These are phyloP conservation scores for Pangasius djambal DNA, from an alignment of 2,797 vertebrate genomes.

Conservation along the genomic window DNA sequence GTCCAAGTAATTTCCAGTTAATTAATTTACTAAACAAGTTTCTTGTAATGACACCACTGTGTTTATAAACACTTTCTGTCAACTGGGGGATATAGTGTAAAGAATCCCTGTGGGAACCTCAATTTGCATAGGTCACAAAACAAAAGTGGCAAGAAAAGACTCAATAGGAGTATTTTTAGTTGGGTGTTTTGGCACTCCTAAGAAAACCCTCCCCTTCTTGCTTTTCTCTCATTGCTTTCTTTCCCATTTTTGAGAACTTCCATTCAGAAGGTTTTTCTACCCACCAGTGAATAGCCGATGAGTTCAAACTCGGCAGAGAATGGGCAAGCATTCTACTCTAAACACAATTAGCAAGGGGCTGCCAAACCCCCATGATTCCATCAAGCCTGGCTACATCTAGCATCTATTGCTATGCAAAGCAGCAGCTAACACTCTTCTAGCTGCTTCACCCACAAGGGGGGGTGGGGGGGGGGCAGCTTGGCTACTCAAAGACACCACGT, in stretches of 20 bases:
- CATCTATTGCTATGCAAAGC: slow-evolving; percentile 80
- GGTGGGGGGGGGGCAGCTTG: too few species aligned
- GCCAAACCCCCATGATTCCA: slow-evolving; percentile 69
- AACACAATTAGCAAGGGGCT: slow-evolving; percentile 78
- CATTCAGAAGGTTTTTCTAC: slow-evolving; percentile 74
- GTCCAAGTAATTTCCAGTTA: slow-evolving; percentile 40
- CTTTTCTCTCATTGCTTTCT: slow-evolving; percentile 59
- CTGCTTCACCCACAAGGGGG: slow-evolving; percentile 35
- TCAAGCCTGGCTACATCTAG: slow-evolving; percentile 61
- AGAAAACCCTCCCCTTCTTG: slow-evolving; percentile 67
- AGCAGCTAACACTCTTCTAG: slow-evolving; percentile 59
- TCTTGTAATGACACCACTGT: slow-evolving; percentile 41
- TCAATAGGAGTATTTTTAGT: slow-evolving; percentile 57
- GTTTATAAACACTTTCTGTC: slow-evolving; percentile 50
- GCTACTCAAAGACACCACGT: slow-evolving; percentile 29
- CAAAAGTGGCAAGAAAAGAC: slow-evolving; percentile 44
- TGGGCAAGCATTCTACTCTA: slow-evolving; percentile 69
- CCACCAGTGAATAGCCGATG: slow-evolving; percentile 70
- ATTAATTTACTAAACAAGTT: slow-evolving; percentile 50
- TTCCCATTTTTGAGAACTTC: slow-evolving; percentile 65
- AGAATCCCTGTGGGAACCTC: slow-evolving; percentile 50
- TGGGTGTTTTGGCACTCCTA: slow-evolving; percentile 71
- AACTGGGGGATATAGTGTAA: slow-evolving; percentile 31
- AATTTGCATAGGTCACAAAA: slow-evolving; percentile 49
- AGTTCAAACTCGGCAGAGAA: slow-evolving; percentile 73